These are phyloP conservation scores for Linepithema humile DNA, from an alignment of 1,140 invertebrate genomes.

Conservation along the genomic window DNA sequence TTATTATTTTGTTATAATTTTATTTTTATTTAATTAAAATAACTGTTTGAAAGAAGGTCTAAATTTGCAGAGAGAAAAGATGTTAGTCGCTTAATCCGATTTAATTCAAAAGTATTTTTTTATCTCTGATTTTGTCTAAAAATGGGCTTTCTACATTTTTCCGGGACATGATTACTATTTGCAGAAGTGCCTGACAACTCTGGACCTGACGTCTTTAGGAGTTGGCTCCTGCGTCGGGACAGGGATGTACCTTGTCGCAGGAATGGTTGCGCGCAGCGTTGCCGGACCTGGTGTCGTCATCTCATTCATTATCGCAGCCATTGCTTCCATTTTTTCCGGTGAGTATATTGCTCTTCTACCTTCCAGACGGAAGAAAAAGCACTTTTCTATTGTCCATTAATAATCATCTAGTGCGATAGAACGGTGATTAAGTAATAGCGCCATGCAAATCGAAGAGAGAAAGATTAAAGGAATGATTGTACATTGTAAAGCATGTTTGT, in stretches of 20 bases:
- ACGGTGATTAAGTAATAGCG: too few species aligned
- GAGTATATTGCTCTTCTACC: constrained; percentile 69
- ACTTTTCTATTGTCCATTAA: not conserved
- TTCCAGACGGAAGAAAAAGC: not conserved
- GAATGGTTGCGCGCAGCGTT: constrained; percentile 93
- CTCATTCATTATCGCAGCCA: constrained; percentile 95
- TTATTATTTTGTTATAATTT: not conserved
- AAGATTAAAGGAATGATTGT: not conserved
- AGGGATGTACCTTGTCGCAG: constrained; percentile 96
- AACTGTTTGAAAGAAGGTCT: too few species aligned
- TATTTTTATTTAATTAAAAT: not conserved
- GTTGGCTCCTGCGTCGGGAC: constrained; percentile 97
- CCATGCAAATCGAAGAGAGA: not conserved
- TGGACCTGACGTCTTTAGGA: constrained; percentile 95
- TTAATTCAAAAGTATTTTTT: not conserved
- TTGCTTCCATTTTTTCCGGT: constrained; percentile 97
- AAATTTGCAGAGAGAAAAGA: too few species aligned
- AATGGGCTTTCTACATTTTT: not conserved
- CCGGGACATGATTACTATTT: constrained; percentile 69
- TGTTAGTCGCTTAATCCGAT: too few species aligned
- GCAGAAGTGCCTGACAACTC: constrained; percentile 95
- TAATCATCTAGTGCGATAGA: not conserved
- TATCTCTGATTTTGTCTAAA: not conserved
- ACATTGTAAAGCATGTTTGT: too few species aligned
- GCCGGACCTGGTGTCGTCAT: constrained; percentile 95